These are phyloP conservation scores for Catharus bicknelli DNA, from an alignment of 2,113 vertebrate genomes.

Conservation along the genomic window DNA sequence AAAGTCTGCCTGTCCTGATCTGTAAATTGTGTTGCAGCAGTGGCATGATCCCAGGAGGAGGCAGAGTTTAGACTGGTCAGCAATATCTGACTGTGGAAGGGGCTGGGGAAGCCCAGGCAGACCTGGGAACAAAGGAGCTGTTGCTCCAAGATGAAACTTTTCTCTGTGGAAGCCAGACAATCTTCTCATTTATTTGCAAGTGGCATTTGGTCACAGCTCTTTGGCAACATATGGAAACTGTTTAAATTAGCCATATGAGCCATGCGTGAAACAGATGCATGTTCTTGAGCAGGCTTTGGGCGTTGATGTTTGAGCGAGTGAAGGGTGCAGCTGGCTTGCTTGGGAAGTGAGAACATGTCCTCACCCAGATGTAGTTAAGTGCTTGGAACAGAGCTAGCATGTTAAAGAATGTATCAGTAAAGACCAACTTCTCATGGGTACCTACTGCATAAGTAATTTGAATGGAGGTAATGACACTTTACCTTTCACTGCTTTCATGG, in stretches of 20 bases:
- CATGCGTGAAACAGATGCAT: conserved; percentile 57
- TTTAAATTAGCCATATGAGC: conserved; percentile 20
- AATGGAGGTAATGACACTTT: neutral
- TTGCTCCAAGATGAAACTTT: neutral
- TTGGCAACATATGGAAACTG: conserved; percentile 55
- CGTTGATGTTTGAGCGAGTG: neutral
- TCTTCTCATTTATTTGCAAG: conserved; percentile 50
- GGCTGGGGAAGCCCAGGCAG: neutral
- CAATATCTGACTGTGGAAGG: neutral
- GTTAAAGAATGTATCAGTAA: neutral
- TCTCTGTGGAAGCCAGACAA: conserved; percentile 28
- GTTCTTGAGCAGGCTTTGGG: conserved; percentile 32
- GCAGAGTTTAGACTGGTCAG: neutral
- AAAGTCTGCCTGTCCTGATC: neutral
- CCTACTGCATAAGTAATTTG: neutral
- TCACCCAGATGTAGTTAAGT: neutral
- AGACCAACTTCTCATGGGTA: neutral
- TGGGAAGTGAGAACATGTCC: conserved; percentile 26
- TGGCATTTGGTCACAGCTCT: conserved; percentile 51
- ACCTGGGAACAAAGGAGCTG: conserved; percentile 23
- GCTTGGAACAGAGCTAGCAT: conserved; percentile 4
- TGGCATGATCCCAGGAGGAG: neutral
- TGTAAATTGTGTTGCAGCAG: neutral
- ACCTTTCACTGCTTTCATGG: neutral
- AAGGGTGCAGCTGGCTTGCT: conserved; percentile 48